These are phyloP conservation scores for Emys orbicularis DNA, from an alignment of 2,797 vertebrate genomes.

Conservation along the genomic window DNA sequence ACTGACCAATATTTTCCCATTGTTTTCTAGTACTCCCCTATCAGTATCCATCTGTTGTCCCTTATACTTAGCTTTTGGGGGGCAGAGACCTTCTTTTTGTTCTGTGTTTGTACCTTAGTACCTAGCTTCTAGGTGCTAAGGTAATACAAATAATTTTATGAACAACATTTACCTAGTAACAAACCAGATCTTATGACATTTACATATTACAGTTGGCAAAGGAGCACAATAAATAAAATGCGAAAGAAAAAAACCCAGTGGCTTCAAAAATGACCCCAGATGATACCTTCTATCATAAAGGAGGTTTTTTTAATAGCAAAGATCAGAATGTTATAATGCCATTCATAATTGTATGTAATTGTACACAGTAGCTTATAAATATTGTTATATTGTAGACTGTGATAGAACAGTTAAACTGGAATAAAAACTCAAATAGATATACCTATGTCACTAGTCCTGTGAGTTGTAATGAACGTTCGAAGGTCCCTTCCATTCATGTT, in stretches of 20 bases:
- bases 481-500: constrained; percentile 79
- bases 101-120: too few relatives aligned
- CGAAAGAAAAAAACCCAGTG: not conserved
- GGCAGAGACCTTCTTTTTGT: too few relatives aligned
- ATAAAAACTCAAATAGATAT: constrained; percentile 31
- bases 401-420: constrained; percentile 14
- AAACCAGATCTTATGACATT: not conserved
- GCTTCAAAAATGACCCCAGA: not conserved
- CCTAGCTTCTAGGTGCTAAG: not conserved
- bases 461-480: constrained; percentile 69
- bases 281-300: fast-evolving
- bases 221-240: not conserved
- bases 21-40: too few relatives aligned
- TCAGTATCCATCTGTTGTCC: too few relatives aligned
- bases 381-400: not conserved
- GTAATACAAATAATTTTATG: not conserved
- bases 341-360: not conserved
- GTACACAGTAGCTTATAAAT: not conserved
- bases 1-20: too few relatives aligned
- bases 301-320: not conserved
- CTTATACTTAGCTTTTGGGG: too few relatives aligned
- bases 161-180: not conserved
- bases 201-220: not conserved
- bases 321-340: not conserved
- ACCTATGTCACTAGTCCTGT: constrained; percentile 81